Evolutionary conservation across 2,888 invertebrate genomes (phyloP).

Genomic region (Achlya flavicornis): DNA sequence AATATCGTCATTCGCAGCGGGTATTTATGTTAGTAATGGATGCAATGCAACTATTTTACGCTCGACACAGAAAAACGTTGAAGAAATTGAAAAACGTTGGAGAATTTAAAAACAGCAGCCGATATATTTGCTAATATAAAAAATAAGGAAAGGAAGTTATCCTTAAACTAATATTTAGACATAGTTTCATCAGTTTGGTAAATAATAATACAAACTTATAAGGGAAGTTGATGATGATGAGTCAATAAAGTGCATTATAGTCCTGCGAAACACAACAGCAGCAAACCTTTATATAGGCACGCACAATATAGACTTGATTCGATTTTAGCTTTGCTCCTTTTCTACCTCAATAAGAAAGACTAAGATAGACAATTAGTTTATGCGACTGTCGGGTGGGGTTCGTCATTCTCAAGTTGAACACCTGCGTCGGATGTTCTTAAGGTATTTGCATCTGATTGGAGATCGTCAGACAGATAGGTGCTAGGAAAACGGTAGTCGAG

Average conservation of each 20-base stretch:
- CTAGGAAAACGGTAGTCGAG: slow-evolving; percentile 19
- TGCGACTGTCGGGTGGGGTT: slow-evolving; percentile 14
- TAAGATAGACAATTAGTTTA: background rate
- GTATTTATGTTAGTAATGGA: background rate
- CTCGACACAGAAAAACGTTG: background rate
- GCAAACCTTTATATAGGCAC: background rate
- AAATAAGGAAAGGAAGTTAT: no score
- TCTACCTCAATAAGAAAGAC: slow-evolving; percentile 8
- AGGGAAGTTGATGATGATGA: no score
- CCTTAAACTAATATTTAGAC: no score
- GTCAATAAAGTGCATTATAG: background rate
- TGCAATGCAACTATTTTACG: background rate
- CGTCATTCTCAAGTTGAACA: slow-evolving; percentile 30
- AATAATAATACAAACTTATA: background rate
- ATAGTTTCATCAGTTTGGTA: no score
- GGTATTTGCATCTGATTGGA: slow-evolving; percentile 41
- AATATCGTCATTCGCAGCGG: background rate
- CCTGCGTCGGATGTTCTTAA: slow-evolving; percentile 35
- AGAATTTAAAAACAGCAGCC: no score
- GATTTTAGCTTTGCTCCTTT: background rate
- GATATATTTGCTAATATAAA: no score
- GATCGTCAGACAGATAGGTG: slow-evolving; percentile 22
- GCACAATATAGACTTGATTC: background rate
- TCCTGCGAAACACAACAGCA: background rate
- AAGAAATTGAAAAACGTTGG: background rate